These are phyloP conservation scores for Tragelaphus strepsiceros DNA, from an alignment of 2,113 vertebrate genomes.

Conservation along the genomic window DNA sequence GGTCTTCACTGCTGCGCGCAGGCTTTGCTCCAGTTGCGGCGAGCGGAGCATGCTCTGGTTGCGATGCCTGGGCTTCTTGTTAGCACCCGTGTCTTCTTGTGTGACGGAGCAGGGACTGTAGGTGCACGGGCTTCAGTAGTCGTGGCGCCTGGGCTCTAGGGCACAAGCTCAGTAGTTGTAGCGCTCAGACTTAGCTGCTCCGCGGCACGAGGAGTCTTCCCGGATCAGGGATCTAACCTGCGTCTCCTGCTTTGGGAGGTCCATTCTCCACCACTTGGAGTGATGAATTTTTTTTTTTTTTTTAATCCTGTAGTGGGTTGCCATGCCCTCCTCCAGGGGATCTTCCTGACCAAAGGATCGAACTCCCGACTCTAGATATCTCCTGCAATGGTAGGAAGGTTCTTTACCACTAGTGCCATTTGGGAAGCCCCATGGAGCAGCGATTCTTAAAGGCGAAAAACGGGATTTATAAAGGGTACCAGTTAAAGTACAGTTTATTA, in stretches of 20 bases:
- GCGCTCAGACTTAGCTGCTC: not conserved
- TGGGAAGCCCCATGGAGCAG: not conserved
- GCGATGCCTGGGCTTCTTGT: not conserved
- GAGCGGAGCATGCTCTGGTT: not conserved
- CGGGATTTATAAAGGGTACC: not conserved
- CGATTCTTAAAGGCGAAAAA: not conserved
- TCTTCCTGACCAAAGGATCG: not conserved
- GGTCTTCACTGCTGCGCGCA: not conserved
- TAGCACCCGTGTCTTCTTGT: fast-evolving
- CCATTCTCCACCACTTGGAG: not conserved
- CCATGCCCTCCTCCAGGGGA: not conserved
- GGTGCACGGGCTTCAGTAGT: not conserved
- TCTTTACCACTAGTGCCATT: not conserved
- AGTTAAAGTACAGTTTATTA: not conserved
- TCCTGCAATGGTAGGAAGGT: not conserved
- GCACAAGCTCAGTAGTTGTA: no score
- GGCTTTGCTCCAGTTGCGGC: not conserved
- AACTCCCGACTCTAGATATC: not conserved
- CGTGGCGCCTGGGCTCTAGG: no score
- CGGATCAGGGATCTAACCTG: not conserved
- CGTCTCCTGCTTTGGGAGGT: not conserved
- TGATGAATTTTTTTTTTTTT: not conserved
- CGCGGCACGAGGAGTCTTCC: not conserved
- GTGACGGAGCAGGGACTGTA: not conserved
- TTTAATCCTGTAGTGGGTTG: not conserved